Evolutionary conservation across 1,140 invertebrate genomes (phyloP).

Genomic region (Macrobrachium rosenbergii): DNA sequence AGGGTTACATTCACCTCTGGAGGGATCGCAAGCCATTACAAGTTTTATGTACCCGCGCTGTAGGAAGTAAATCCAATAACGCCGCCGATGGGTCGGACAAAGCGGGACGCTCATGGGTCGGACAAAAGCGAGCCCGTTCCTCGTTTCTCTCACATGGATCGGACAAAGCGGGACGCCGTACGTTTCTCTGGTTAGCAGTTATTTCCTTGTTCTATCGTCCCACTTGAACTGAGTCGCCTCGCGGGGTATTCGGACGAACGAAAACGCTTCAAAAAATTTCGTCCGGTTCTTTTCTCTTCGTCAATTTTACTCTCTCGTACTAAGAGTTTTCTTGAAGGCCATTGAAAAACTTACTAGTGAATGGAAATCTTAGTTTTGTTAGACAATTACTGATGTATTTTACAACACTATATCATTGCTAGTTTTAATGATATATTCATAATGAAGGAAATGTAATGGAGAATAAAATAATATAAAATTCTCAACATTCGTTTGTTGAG

Average conservation of each 20-base stretch:
- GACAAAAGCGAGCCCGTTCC: slow-evolving; percentile 66
- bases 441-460: slow-evolving; percentile 61
- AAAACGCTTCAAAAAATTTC: slow-evolving; percentile 67
- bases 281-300: slow-evolving; percentile 63
- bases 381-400: slow-evolving; percentile 10
- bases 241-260: slow-evolving; percentile 67
- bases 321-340: slow-evolving; percentile 44
- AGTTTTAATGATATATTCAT: slow-evolving; percentile 38
- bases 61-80: slow-evolving; percentile 66
- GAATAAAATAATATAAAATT: slow-evolving; percentile 65
- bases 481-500: slow-evolving; percentile 63
- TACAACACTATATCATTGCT: slow-evolving; percentile 21
- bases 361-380: background rate
- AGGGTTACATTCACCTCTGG: slow-evolving; percentile 58
- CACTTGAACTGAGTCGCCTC: slow-evolving; percentile 67
- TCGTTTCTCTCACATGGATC: slow-evolving; percentile 67
- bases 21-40: slow-evolving; percentile 63
- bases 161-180: slow-evolving; percentile 66
- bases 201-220: slow-evolving; percentile 67
- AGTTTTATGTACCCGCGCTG: slow-evolving; percentile 62
- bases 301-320: slow-evolving; percentile 59
- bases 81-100: slow-evolving; percentile 64
- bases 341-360: slow-evolving; percentile 26
- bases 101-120: slow-evolving; percentile 64
- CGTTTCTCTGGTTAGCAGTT: slow-evolving; percentile 67